These are phyloP conservation scores for Etheostoma spectabile DNA, from an alignment of 2,113 vertebrate genomes.

Conservation along the genomic window DNA sequence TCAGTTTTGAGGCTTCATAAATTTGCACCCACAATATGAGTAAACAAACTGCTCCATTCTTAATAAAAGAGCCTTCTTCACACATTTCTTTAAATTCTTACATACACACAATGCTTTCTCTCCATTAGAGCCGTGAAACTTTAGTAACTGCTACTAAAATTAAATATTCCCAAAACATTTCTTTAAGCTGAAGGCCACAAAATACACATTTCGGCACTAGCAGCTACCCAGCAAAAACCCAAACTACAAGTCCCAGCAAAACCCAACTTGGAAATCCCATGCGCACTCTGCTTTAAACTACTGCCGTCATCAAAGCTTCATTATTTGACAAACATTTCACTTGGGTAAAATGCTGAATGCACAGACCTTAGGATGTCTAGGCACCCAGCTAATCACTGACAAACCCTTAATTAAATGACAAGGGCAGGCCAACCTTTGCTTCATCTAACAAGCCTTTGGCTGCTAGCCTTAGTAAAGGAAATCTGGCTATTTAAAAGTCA, in stretches of 20 bases:
- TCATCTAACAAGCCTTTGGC: conserved; percentile 66
- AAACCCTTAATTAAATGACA: conserved; percentile 48
- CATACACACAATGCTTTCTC: conserved; percentile 31
- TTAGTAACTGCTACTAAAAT: conserved; percentile 23
- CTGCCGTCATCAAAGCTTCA: conserved; percentile 29
- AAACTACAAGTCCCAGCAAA: no score
- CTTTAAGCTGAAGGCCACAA: conserved; percentile 63
- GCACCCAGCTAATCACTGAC: conserved; percentile 45
- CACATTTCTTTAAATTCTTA: conserved; percentile 34
- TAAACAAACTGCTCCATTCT: conserved; percentile 5
- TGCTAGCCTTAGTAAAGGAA: conserved; percentile 51
- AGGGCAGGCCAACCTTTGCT: conserved; percentile 48
- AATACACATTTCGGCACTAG: conserved; percentile 28
- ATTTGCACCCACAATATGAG: conserved; percentile 14
- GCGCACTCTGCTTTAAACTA: conserved; percentile 11
- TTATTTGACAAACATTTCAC: conserved; percentile 43
- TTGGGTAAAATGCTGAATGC: conserved; percentile 42
- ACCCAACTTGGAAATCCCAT: conserved; percentile 28
- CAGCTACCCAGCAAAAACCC: conserved; percentile 39
- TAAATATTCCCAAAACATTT: conserved; percentile 33
- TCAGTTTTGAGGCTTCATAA: conserved; percentile 21
- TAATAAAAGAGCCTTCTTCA: neutral
- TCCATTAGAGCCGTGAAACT: conserved; percentile 16
- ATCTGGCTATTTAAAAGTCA: conserved; percentile 56
- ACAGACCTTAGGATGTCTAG: conserved; percentile 29